phyloP scores from a whole-genome alignment of 2,888 invertebrate genomes.

The Apotomis capreana region DNA sequence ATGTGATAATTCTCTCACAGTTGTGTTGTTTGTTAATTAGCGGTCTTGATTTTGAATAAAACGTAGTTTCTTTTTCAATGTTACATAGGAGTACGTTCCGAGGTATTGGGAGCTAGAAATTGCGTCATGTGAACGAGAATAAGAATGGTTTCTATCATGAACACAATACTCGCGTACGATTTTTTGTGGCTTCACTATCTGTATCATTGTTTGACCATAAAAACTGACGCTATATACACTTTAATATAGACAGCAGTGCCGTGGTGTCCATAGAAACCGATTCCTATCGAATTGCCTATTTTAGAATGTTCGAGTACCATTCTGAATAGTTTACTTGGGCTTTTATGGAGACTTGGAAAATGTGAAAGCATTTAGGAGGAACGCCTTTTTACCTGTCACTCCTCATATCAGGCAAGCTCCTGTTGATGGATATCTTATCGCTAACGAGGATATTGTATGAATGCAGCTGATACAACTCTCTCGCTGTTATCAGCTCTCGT shows the following conservation, averaged over 20 bases:
- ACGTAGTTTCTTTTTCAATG: neutral
- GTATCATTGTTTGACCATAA: no score
- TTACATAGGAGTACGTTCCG: neutral
- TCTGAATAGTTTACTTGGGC: no score
- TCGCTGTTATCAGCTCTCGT: slow-evolving; percentile 89
- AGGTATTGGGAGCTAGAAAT: neutral
- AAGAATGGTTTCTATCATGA: slow-evolving; percentile 5
- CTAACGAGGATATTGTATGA: slow-evolving; percentile 94
- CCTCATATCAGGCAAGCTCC: slow-evolving; percentile 92
- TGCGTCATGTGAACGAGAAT: slow-evolving; percentile 15
- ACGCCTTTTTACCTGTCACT: slow-evolving; percentile 85
- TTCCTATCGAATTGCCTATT: no score
- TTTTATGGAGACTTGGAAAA: no score
- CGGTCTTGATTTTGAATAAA: neutral
- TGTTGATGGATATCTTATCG: slow-evolving; percentile 93
- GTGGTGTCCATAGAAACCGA: no score
- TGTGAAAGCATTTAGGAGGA: no score
- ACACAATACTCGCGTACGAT: neutral
- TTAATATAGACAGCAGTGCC: no score
- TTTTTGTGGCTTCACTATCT: no score
- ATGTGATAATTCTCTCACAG: slow-evolving; percentile 2
- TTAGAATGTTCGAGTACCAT: no score
- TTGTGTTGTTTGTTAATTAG: neutral
- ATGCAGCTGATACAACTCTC: slow-evolving; percentile 91
- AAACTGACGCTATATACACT: no score